Evolutionary conservation across 2,797 vertebrate genomes (phyloP).

Genomic region (Hemibagrus guttatus): DNA sequence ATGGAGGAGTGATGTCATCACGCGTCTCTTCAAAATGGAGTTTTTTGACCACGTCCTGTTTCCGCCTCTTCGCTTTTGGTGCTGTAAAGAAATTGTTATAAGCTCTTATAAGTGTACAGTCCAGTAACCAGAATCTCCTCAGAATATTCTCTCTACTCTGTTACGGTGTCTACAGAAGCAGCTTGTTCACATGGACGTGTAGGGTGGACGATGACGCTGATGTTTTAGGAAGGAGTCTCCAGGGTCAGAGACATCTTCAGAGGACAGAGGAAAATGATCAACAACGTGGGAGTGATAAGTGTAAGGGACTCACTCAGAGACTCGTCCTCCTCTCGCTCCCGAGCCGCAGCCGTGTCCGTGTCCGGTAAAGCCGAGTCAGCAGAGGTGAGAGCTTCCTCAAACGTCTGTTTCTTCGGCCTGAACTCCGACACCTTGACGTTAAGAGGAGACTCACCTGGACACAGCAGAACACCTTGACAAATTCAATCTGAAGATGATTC

Average conservation of each 20-base stretch:
- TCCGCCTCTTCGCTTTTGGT: constrained; percentile 76
- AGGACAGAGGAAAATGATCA: too few species aligned
- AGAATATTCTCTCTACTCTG: neutral
- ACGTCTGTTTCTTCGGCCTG: constrained; percentile 49
- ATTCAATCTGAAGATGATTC: too few species aligned
- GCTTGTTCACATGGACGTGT: neutral
- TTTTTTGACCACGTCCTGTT: constrained; percentile 80
- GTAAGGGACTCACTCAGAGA: constrained; percentile 67
- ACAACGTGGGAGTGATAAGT: neutral
- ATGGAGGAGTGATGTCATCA: constrained; percentile 73
- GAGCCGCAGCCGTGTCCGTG: constrained; percentile 8
- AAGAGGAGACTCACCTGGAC: constrained; percentile 36
- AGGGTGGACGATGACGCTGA: too few species aligned
- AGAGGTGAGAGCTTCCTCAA: constrained; percentile 57
- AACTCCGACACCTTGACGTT: constrained; percentile 34
- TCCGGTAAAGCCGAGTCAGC: constrained; percentile 35
- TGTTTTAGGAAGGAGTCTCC: neutral
- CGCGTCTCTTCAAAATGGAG: constrained; percentile 70
- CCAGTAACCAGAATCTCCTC: too few species aligned
- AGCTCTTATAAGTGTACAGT: neutral
- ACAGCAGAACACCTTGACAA: neutral
- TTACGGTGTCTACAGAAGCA: neutral
- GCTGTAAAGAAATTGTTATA: constrained; percentile 65
- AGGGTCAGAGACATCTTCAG: neutral
- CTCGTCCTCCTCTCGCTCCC: constrained; percentile 46